Percentiles rank a stretch among this genome's conserved stretches.
Conservation (phyloP, 2,797 vertebrate species). For the Buphagus erythrorhynchus region DNA sequence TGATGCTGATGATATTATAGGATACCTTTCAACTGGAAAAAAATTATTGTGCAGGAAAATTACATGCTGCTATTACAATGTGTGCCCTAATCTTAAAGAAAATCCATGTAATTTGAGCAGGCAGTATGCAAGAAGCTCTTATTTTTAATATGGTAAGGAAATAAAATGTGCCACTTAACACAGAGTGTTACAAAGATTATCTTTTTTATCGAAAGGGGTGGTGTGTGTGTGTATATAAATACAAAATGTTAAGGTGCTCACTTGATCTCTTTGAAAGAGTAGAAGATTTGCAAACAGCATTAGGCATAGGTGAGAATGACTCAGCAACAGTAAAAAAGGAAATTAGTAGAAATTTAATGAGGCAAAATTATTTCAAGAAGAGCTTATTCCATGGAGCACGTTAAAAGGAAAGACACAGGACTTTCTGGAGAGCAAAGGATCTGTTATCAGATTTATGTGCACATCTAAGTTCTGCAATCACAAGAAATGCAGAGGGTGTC, state of each 20-base stretch:
- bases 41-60: constrained; percentile 72
- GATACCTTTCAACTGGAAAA: constrained; percentile 72
- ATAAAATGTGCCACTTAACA: constrained; percentile 54
- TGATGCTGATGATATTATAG: constrained; percentile 69
- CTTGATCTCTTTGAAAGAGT: background rate
- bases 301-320: background rate
- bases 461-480: background rate
- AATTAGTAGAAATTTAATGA: constrained; percentile 2
- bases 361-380: background rate
- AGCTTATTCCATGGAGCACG: background rate
- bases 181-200: constrained; percentile 2
- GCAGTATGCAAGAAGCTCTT: constrained; percentile 8
- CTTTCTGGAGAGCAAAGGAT: background rate
- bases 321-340: background rate
- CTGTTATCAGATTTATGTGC: background rate
- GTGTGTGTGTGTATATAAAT: background rate
- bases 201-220: constrained; percentile 5
- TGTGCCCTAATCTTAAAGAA: constrained; percentile 69
- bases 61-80: constrained; percentile 63
- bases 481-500: background rate
- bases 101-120: constrained; percentile 63
- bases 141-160: constrained; percentile 30
- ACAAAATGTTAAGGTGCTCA: background rate
- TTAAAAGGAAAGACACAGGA: background rate
- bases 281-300: constrained; percentile 1